Conservation (phyloP, 2,113 vertebrate species). For the Microtus montanus region DNA sequence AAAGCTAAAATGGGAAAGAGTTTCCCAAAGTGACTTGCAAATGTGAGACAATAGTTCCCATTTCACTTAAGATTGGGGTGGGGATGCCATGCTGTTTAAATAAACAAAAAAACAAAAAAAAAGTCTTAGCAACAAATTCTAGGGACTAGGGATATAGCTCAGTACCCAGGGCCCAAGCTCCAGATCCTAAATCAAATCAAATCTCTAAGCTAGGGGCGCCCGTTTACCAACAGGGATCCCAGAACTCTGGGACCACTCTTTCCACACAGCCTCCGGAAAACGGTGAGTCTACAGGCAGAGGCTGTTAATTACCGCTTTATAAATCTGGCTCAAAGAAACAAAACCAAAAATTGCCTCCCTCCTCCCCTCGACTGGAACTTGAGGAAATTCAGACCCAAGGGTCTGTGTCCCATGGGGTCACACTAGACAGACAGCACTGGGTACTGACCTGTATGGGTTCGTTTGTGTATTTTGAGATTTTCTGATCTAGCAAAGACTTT, state of each 20-base stretch:
- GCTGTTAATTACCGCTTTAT: conserved; percentile 65
- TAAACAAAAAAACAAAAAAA: not conserved
- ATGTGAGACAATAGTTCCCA: conserved; percentile 78
- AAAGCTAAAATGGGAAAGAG: conserved; percentile 61
- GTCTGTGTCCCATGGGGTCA: conserved; percentile 46
- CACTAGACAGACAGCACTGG: conserved; percentile 78
- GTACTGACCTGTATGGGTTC: conserved; percentile 99
- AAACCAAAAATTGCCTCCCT: conserved; percentile 17
- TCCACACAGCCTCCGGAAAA: conserved; percentile 23
- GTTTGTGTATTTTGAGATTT: conserved; percentile 99
- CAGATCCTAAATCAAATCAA: not conserved
- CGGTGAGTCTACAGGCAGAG: conserved; percentile 56
- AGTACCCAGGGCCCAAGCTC: not conserved
- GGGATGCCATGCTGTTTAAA: not conserved
- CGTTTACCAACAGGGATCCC: conserved; percentile 29
- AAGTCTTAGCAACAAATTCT: conserved; percentile 61
- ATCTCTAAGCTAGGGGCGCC: conserved; percentile 70
- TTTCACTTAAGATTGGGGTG: conserved; percentile 42
- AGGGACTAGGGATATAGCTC: not conserved
- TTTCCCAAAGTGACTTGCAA: conserved; percentile 76
- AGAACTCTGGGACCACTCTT: not conserved
- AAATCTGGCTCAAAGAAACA: conserved; percentile 47
- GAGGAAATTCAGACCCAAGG: conserved; percentile 55
- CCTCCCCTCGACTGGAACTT: conserved; percentile 33
- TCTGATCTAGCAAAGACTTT: conserved; percentile 99